These are phyloP conservation scores for Scaptomyza reducta DNA, from an alignment of 2,888 invertebrate species.

Conservation along the genomic window DNA sequence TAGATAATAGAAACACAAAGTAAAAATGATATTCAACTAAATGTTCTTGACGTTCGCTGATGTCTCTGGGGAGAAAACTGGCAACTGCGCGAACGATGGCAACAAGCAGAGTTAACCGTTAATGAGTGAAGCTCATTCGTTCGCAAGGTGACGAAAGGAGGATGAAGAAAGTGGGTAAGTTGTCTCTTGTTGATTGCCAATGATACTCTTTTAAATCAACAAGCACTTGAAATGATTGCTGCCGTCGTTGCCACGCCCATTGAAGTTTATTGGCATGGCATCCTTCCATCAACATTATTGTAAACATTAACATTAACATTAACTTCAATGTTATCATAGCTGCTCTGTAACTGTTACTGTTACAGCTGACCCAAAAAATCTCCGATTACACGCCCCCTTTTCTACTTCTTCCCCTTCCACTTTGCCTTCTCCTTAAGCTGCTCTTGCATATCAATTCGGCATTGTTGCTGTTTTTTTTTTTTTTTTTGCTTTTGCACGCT, in stretches of 20 bases:
- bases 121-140: constrained; percentile 1
- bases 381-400: constrained; percentile 34
- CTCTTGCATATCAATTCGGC: constrained; percentile 45
- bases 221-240: constrained; percentile 9
- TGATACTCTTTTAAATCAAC: not conserved
- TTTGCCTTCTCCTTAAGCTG: constrained; percentile 4
- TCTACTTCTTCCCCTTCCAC: not conserved
- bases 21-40: constrained; percentile 9
- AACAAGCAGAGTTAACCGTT: constrained; percentile 3
- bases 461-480: constrained; percentile 27
- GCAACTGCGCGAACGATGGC: constrained; percentile 9
- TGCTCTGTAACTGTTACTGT: constrained; percentile 13
- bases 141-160: constrained; percentile 3
- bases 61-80: constrained; percentile 12
- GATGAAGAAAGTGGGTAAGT: not conserved
- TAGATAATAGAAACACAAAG: not conserved
- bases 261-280: constrained; percentile 31
- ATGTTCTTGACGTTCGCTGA: constrained; percentile 1
- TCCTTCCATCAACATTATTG: constrained; percentile 26
- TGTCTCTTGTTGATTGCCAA: not conserved
- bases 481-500: constrained; percentile 60
- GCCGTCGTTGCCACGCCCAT: constrained; percentile 22
- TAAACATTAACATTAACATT: constrained; percentile 12
- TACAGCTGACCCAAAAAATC: constrained; percentile 50
- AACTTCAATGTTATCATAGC: constrained; percentile 27